These are phyloP conservation scores for Anas bernieri DNA, from an alignment of 2,797 vertebrate genomes.

Conservation along the genomic window DNA sequence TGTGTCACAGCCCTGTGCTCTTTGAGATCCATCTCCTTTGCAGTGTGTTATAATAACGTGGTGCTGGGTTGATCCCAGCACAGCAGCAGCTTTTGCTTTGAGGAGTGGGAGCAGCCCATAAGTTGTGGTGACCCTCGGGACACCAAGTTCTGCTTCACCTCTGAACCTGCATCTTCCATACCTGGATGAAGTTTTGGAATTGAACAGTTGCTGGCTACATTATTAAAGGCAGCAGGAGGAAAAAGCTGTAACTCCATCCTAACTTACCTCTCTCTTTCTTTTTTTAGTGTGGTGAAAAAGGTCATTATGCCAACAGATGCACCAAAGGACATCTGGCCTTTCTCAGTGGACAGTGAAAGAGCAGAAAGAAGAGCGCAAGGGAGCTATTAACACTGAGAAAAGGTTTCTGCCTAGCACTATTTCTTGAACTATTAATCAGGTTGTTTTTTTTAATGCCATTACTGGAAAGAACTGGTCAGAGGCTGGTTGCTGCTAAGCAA, in stretches of 20 bases:
- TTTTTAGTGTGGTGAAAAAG: slow-evolving; percentile 95
- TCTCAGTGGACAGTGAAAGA: slow-evolving; percentile 92
- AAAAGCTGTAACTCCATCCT: background rate
- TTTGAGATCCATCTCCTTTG: background rate
- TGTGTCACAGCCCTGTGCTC: background rate
- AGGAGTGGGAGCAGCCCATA: background rate
- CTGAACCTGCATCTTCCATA: background rate
- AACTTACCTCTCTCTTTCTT: slow-evolving; percentile 4
- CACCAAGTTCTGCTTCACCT: background rate
- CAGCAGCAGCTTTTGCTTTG: background rate
- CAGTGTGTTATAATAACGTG: accelerated
- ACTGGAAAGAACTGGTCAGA: slow-evolving; percentile 56
- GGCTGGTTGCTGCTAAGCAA: slow-evolving; percentile 65
- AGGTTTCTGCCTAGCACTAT: slow-evolving; percentile 42
- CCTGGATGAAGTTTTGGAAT: background rate
- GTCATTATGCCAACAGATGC: slow-evolving; percentile 99
- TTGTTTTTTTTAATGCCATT: slow-evolving; percentile 60
- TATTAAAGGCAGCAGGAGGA: background rate
- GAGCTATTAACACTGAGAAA: slow-evolving; percentile 51
- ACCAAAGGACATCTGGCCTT: slow-evolving; percentile 98
- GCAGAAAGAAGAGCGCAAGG: background rate
- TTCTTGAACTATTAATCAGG: slow-evolving; percentile 60
- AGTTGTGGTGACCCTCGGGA: background rate
- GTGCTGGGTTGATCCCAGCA: background rate
- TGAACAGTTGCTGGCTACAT: background rate